phyloP scores from a whole-genome alignment of 1,140 invertebrate genomes.

The Dreissena rostriformis region DNA sequence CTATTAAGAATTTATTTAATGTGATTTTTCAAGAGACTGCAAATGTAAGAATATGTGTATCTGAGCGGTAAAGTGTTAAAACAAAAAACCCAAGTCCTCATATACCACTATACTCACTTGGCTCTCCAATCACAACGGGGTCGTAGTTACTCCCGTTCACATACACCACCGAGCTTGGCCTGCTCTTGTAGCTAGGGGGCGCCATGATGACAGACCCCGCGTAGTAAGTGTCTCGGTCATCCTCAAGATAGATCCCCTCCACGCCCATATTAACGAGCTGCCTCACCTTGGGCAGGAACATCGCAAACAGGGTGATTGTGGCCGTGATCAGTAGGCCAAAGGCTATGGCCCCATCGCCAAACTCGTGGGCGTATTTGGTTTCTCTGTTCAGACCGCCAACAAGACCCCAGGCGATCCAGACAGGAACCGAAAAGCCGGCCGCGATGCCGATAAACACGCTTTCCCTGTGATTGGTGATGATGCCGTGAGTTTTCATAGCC shows the following conservation, averaged over 20 bases:
- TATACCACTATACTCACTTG: slow-evolving; percentile 61
- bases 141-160: slow-evolving; percentile 75
- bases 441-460: slow-evolving; percentile 94
- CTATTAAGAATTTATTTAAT: too few species aligned
- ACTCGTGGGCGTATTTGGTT: slow-evolving; percentile 82
- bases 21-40: too few species aligned
- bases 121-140: slow-evolving; percentile 70
- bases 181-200: slow-evolving; percentile 74
- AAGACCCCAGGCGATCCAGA: slow-evolving; percentile 92
- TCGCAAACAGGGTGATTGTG: slow-evolving; percentile 92
- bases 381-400: slow-evolving; percentile 86
- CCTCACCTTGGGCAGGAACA: slow-evolving; percentile 95
- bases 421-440: slow-evolving; percentile 88
- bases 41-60: too few species aligned
- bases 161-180: slow-evolving; percentile 89
- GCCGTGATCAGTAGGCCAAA: slow-evolving; percentile 92
- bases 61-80: too few species aligned
- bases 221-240: slow-evolving; percentile 87
- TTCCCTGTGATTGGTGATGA: slow-evolving; percentile 96
- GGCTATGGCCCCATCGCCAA: slow-evolving; percentile 90
- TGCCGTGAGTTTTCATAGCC: slow-evolving; percentile 88
- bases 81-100: too few species aligned
- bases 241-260: slow-evolving; percentile 87
- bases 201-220: slow-evolving; percentile 74
- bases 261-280: slow-evolving; percentile 93